A percentile compares a stretch with the other conserved stretches of the same genome.
Conservation (phyloP, 2,888 invertebrate species). For the Drosophila trichaetosa region DNA sequence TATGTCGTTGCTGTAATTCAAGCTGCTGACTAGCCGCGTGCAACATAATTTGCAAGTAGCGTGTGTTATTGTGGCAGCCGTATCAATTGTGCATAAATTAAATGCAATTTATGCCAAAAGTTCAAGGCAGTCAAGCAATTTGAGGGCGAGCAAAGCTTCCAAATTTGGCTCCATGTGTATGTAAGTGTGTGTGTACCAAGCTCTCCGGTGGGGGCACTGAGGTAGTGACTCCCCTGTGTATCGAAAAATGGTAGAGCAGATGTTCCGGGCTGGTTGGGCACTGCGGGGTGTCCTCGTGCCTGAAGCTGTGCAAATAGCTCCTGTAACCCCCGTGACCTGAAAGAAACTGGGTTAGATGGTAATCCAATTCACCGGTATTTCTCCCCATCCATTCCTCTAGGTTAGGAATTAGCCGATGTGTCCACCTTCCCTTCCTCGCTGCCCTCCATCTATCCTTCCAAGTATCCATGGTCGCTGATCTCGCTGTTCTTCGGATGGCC, state of each 20-base stretch:
- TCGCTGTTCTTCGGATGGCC: neutral
- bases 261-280: neutral
- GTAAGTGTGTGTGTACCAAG: neutral
- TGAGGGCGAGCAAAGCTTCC: neutral
- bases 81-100: constrained; percentile 68
- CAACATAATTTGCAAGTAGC: constrained; percentile 36
- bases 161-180: too few species aligned
- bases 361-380: neutral
- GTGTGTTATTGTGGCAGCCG: constrained; percentile 11
- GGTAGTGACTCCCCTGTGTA: neutral
- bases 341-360: neutral
- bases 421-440: neutral
- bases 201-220: neutral
- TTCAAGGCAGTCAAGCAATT: constrained; percentile 45
- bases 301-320: neutral
- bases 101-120: constrained; percentile 56
- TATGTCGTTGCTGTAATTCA: constrained; percentile 16
- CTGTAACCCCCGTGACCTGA: neutral
- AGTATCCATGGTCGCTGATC: neutral
- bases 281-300: neutral
- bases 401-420: neutral
- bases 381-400: neutral
- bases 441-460: neutral
- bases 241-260: neutral
- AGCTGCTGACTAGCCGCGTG: constrained; percentile 19